Evolutionary conservation across 2,113 vertebrate genomes (phyloP).

Genomic region (Ardeotis arabs): DNA sequence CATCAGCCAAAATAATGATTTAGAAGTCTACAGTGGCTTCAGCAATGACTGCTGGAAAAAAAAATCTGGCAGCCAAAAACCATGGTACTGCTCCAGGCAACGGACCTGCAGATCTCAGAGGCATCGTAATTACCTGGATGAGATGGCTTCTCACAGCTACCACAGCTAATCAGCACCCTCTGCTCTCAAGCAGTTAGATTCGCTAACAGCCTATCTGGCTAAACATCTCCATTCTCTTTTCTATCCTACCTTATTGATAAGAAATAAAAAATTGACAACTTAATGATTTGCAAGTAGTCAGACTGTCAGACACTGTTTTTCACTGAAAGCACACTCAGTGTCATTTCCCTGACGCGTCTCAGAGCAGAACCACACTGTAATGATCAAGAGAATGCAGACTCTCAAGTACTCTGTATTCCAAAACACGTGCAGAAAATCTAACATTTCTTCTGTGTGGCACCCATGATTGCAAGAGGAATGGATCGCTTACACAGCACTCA

Average conservation of each 20-base stretch:
- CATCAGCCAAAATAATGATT: background rate
- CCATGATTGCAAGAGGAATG: background rate
- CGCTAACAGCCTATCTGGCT: background rate
- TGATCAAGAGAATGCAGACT: background rate
- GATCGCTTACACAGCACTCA: background rate
- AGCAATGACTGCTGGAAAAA: background rate
- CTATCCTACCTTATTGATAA: constrained; percentile 3
- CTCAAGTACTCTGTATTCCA: background rate
- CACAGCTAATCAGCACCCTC: background rate
- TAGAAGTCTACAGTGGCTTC: background rate
- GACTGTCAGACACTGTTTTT: background rate
- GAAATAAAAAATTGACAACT: background rate
- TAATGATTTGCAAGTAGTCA: background rate
- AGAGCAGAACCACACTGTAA: background rate
- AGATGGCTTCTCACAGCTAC: background rate
- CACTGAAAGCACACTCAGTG: background rate
- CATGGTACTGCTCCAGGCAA: background rate
- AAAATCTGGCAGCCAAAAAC: background rate
- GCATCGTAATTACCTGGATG: background rate
- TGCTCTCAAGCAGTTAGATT: background rate
- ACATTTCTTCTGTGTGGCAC: background rate
- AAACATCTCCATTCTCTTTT: background rate
- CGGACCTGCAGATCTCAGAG: background rate
- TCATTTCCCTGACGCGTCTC: background rate
- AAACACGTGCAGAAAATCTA: background rate